Percentiles rank a stretch among this genome's conserved stretches.
Evolutionary conservation across 2,888 invertebrate species (phyloP).

Genomic region (Eupithecia dodoneata): DNA sequence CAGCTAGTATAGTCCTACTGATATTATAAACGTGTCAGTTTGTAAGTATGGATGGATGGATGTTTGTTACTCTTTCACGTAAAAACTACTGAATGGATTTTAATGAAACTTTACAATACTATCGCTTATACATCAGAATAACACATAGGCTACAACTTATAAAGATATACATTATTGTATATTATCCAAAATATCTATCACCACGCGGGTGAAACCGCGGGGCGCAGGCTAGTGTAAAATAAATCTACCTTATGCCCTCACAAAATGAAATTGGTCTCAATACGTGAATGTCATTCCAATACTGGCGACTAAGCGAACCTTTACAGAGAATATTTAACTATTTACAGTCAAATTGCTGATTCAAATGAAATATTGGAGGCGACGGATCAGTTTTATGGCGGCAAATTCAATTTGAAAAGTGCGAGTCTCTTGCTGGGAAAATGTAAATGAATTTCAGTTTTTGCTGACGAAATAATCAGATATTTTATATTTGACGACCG

Average conservation of each 20-base stretch:
- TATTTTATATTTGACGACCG: neutral
- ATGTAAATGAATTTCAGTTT: conserved; percentile 4
- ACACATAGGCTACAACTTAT: too few species aligned
- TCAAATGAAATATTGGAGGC: conserved; percentile 33
- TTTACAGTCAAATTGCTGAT: conserved; percentile 30
- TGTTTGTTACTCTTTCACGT: too few species aligned
- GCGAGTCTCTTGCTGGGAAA: conserved; percentile 16
- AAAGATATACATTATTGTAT: too few species aligned
- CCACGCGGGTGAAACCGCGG: too few species aligned
- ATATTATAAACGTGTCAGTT: too few species aligned
- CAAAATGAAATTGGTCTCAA: conserved; percentile 21
- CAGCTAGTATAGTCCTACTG: too few species aligned
- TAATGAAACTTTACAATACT: too few species aligned
- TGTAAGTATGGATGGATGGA: too few species aligned
- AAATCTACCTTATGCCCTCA: conserved; percentile 5
- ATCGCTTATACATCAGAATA: too few species aligned
- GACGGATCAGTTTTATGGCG: conserved; percentile 33
- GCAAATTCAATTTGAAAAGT: conserved; percentile 32
- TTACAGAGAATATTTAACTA: conserved; percentile 31
- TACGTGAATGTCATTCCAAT: conserved; percentile 24
- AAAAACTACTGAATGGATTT: too few species aligned
- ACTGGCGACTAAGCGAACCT: conserved; percentile 22
- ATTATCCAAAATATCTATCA: too few species aligned
- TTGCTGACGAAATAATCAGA: conserved; percentile 8
- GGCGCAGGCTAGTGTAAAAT: neutral